Evolutionary conservation across 2,797 vertebrate genomes (phyloP).

Genomic region (Petrocephalus sullivani): DNA sequence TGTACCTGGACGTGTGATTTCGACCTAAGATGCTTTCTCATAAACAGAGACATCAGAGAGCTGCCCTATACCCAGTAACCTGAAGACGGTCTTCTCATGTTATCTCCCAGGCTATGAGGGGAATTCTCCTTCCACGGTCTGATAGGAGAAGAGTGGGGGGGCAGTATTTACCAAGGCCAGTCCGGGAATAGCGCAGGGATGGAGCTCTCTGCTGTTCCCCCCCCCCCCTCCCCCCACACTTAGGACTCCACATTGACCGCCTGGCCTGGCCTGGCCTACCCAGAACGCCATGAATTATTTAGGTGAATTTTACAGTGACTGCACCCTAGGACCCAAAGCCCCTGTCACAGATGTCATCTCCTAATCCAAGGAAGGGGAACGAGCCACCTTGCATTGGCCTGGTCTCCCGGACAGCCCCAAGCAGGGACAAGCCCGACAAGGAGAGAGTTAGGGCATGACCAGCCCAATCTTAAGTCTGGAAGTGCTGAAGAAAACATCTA

Average conservation of each 20-base stretch:
- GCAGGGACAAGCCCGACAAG: background rate
- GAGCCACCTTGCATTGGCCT: constrained; percentile 10
- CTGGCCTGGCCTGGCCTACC: constrained; percentile 29
- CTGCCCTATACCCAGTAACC: background rate
- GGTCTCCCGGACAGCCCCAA: background rate
- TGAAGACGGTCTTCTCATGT: background rate
- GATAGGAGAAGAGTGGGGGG: background rate
- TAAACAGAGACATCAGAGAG: background rate
- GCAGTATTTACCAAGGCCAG: background rate
- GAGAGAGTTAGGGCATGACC: background rate
- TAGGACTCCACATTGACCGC: constrained; percentile 14
- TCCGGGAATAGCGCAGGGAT: background rate
- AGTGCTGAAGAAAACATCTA: background rate
- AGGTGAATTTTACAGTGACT: constrained; percentile 50
- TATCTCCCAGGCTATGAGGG: background rate
- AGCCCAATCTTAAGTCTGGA: background rate
- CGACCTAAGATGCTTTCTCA: background rate
- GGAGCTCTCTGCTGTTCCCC: constrained; percentile 1
- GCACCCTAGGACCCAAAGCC: constrained; percentile 44
- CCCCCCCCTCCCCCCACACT: constrained; percentile 14
- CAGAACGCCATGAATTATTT: constrained; percentile 53
- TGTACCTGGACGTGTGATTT: background rate
- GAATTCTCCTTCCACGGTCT: background rate
- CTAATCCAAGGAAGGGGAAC: constrained; percentile 48
- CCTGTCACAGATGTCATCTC: constrained; percentile 43